Conservation (phyloP, 2,113 vertebrate genomes). For the Pseudois nayaur region DNA sequence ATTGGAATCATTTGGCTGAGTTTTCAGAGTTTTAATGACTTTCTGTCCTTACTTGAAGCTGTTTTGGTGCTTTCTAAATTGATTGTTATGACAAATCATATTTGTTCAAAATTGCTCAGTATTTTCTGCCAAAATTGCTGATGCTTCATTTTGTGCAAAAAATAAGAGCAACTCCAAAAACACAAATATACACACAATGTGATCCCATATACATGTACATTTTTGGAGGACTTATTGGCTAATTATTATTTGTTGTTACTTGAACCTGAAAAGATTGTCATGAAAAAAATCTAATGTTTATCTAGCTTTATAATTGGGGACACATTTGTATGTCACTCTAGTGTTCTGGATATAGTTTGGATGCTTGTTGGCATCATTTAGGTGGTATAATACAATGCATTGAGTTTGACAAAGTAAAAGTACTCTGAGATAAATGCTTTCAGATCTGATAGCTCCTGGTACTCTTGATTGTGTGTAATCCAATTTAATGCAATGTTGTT, state of each 20-base stretch:
- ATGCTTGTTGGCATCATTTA: neutral
- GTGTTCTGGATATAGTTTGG: neutral
- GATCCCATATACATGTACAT: neutral
- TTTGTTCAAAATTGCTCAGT: neutral
- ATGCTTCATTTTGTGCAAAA: neutral
- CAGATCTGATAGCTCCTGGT: neutral
- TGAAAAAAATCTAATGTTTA: neutral
- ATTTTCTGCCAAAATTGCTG: neutral
- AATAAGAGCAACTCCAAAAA: neutral
- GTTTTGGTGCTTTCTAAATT: slow-evolving; percentile 44
- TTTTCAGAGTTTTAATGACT: slow-evolving; percentile 40
- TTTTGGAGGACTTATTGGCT: neutral
- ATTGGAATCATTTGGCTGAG: neutral
- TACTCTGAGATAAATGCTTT: neutral
- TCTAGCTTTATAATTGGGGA: neutral
- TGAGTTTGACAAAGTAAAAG: neutral
- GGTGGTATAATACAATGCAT: neutral
- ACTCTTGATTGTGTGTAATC: neutral
- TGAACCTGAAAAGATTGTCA: neutral
- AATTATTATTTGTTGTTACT: neutral
- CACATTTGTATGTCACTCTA: neutral
- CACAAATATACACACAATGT: neutral
- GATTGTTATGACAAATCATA: neutral
- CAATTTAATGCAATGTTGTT: slow-evolving; percentile 21
- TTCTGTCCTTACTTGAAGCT: slow-evolving; percentile 4